Base-by-base conservation (phyloP, 2,113 vertebrate genomes). In the Channa argus region DNA sequence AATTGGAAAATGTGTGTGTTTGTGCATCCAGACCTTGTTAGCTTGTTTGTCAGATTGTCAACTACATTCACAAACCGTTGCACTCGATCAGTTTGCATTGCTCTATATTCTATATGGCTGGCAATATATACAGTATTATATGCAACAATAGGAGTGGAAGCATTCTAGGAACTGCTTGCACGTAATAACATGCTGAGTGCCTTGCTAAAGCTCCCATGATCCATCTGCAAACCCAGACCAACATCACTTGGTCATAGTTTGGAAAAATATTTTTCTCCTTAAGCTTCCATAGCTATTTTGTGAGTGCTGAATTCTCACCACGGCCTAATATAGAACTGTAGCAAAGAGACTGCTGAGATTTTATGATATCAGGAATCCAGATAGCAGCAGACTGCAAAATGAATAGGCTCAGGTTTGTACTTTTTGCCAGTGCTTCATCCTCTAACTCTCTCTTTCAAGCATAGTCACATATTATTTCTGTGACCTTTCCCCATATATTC, bases 401-500 rank as follows among this genome's bases (percentile, higher is more conserved):
- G 14, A 82, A 72, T 6, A 70, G 63, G 66, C 45, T 1, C 37
- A 43, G 55, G 72, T 69, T 53, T 74, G 14, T 15, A 62, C 50
- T 73, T 63, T 70, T 68, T 61, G 10, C 62, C 51, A 80, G 60
- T 5, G 11, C 36, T 61, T 60, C 63, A 60, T 73, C 46, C 49
- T 75, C 15, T 13, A 64, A 66, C 50, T 46, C 66, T 58, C 62
- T 65, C 45, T 51, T 63, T 54, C 67, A 46, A 64, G 74, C 37
- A 41, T 33, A 54, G 36, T 60, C 33, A 9, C 77, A 79, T 77
- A 83, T 73, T 70, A 80, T 74, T 64, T 83, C 46, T 43, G 34
- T 75, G 85, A 72, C 85, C 76, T 80, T 86, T 79, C 11, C 49
- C 12, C 69, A 70, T 77, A 83, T 54, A 85, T 70, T 76, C 12